Conservation (phyloP, 2,113 vertebrate species). For the Cyanoderma ruficeps region DNA sequence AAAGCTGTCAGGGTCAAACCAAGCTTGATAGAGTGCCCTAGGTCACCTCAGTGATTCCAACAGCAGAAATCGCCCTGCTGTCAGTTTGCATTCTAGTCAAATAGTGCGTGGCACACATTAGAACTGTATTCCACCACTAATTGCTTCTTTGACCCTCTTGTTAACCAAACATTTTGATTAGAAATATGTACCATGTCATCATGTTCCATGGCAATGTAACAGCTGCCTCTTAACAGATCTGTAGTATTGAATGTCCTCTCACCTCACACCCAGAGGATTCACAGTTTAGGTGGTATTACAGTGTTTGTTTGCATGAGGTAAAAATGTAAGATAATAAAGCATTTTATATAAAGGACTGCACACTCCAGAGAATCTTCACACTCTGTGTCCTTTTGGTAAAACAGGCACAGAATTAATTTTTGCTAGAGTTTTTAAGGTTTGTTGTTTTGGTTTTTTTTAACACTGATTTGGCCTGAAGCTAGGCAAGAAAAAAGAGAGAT, state of each 20-base stretch:
- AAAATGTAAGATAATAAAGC: not conserved
- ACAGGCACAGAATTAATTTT: not conserved
- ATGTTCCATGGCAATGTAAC: not conserved
- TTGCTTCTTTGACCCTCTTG: slow-evolving; percentile 59
- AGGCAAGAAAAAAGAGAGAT: not conserved
- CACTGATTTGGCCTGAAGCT: not conserved
- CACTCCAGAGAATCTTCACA: not conserved
- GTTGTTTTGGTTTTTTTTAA: not conserved
- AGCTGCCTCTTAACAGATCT: slow-evolving; percentile 18
- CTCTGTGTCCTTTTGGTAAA: not conserved
- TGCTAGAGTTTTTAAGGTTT: not conserved
- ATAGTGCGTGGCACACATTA: not conserved
- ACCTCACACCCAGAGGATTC: not conserved
- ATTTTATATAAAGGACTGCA: not conserved
- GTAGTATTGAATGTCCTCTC: not conserved
- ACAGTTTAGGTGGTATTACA: not conserved
- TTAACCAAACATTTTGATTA: slow-evolving; percentile 66
- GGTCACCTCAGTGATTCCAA: slow-evolving; percentile 55
- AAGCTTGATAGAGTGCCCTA: slow-evolving; percentile 54
- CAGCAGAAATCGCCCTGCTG: slow-evolving; percentile 5
- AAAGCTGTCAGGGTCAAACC: slow-evolving; percentile 66
- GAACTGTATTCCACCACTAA: slow-evolving; percentile 41
- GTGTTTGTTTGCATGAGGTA: not conserved
- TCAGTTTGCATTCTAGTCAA: slow-evolving; percentile 40
- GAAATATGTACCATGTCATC: slow-evolving; percentile 26